Conservation (phyloP, 2,888 invertebrate genomes). For the Autographa pulchrina region DNA sequence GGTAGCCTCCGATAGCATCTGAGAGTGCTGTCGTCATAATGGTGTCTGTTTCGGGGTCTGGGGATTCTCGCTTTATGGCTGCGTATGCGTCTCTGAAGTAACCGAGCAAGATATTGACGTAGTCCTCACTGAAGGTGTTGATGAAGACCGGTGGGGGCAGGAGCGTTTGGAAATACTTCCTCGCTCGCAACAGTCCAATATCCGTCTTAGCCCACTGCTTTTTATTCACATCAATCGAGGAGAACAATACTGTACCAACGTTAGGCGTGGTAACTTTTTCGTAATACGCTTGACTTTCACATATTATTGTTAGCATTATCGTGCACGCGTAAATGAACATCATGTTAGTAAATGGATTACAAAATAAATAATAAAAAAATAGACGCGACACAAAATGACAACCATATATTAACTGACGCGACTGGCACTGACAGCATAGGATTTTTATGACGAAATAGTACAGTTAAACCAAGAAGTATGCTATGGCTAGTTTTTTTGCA, state of each 20-base stretch:
- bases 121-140: slow-evolving; percentile 68
- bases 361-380: slow-evolving; percentile 73
- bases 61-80: slow-evolving; percentile 68
- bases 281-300: slow-evolving; percentile 36
- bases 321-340: slow-evolving; percentile 59
- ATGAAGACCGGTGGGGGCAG: slow-evolving; percentile 70
- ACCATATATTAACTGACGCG: slow-evolving; percentile 11
- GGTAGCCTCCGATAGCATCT: slow-evolving; percentile 89
- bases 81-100: slow-evolving; percentile 72
- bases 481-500: not conserved
- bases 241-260: slow-evolving; percentile 80
- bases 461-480: not conserved
- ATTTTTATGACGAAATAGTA: not conserved
- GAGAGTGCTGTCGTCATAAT: slow-evolving; percentile 81
- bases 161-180: slow-evolving; percentile 74
- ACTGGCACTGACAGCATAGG: slow-evolving; percentile 33
- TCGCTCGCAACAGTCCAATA: slow-evolving; percentile 70
- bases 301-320: slow-evolving; percentile 57
- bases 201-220: slow-evolving; percentile 69
- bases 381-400: slow-evolving; percentile 61
- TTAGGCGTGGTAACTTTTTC: slow-evolving; percentile 60
- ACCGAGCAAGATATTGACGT: slow-evolving; percentile 65
- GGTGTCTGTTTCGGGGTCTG: slow-evolving; percentile 59
- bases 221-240: slow-evolving; percentile 64
- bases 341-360: slow-evolving; percentile 68